A percentile compares a stretch with the other conserved stretches of the same genome.
These are phyloP conservation scores for Lepilemur ruficaudatus DNA, from an alignment of 2,797 vertebrate genomes.

Conservation along the genomic window DNA sequence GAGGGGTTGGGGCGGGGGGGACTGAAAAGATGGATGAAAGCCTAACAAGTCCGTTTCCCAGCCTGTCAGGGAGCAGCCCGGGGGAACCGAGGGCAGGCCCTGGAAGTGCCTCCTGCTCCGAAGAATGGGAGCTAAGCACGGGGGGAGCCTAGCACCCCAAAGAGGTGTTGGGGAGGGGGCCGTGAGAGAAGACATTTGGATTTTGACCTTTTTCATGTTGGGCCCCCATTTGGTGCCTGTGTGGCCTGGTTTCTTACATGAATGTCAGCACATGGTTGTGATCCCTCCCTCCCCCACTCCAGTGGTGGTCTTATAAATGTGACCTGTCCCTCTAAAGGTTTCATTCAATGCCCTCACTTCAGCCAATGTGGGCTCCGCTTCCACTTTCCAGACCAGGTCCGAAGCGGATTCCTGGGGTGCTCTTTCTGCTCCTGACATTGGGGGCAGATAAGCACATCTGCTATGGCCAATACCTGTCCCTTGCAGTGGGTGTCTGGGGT, in stretches of 20 bases:
- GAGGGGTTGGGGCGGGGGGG: constrained; percentile 61
- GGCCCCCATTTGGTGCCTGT: background rate
- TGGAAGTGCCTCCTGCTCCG: constrained; percentile 74
- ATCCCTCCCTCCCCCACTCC: background rate
- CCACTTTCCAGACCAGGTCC: background rate
- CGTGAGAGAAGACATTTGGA: background rate
- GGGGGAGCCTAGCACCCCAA: background rate
- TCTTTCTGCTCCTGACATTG: background rate
- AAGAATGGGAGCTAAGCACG: background rate
- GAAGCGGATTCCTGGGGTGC: background rate
- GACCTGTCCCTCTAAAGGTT: background rate
- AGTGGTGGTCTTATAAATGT: background rate
- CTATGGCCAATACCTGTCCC: background rate
- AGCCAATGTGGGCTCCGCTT: background rate
- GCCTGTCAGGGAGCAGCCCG: constrained; percentile 78
- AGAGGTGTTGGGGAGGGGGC: background rate
- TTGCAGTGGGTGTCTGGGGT: background rate
- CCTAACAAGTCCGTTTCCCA: constrained; percentile 81
- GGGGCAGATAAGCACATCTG: background rate
- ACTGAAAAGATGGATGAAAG: constrained; percentile 83
- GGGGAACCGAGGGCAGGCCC: constrained; percentile 73
- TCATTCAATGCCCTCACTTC: background rate
- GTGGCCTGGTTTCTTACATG: background rate
- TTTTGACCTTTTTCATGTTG: background rate
- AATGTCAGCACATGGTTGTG: background rate